Percentiles rank a stretch among this genome's conserved stretches.
These are phyloP conservation scores for Anoncus sp. DNA, from an alignment of 2,888 invertebrate genomes.

Conservation along the genomic window DNA sequence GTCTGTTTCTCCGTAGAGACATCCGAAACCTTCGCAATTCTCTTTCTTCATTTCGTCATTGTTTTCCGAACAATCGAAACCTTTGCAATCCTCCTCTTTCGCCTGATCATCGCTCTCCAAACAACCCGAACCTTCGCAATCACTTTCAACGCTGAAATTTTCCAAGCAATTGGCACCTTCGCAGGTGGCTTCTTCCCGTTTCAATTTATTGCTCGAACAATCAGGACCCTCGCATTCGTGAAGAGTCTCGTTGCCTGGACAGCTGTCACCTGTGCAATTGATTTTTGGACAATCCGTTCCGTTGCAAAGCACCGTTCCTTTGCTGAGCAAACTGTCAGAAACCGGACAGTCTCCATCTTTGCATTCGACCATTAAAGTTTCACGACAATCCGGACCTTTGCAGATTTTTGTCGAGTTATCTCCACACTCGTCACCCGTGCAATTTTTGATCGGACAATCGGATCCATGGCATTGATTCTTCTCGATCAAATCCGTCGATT, in stretches of 20 bases:
- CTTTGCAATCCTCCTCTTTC: too few species aligned
- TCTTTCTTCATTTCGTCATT: neutral
- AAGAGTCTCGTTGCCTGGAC: neutral
- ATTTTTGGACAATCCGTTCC: slow-evolving; percentile 1
- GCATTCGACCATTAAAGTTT: too few species aligned
- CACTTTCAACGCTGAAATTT: neutral
- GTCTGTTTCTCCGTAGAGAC: slow-evolving; percentile 2
- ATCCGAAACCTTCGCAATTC: slow-evolving; percentile 33
- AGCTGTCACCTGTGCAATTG: slow-evolving; percentile 18
- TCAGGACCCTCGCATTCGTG: slow-evolving; percentile 19
- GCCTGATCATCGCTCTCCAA: too few species aligned
- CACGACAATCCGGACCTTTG: slow-evolving; percentile 7
- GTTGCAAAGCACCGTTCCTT: too few species aligned
- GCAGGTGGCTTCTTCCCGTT: slow-evolving; percentile 10
- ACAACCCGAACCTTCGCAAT: slow-evolving; percentile 34
- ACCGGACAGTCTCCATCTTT: too few species aligned
- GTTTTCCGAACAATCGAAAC: too few species aligned
- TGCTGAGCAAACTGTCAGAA: too few species aligned
- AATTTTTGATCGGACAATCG: too few species aligned
- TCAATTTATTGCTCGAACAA: slow-evolving; percentile 2
- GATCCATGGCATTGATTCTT: too few species aligned
- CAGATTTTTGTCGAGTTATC: slow-evolving; percentile 13
- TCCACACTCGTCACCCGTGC: neutral
- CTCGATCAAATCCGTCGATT: too few species aligned
- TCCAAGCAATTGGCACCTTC: slow-evolving; percentile 7